Percentiles rank a stretch among this genome's conserved stretches.
phyloP scores from a whole-genome alignment of 2,888 invertebrate species.

The Tenthredo scrophulariae region DNA sequence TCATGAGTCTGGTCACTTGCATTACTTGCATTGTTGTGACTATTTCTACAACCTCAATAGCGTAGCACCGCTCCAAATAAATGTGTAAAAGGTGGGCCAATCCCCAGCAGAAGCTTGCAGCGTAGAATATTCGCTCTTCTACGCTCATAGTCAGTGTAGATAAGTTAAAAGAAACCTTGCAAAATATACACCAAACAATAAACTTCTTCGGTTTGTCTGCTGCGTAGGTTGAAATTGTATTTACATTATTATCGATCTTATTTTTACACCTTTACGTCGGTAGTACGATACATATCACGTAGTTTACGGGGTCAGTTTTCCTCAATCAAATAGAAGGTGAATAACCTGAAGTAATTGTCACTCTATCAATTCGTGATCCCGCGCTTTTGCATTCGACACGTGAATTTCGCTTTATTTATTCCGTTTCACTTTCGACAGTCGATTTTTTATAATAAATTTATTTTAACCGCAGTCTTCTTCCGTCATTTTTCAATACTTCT shows the following conservation, averaged over 20 bases:
- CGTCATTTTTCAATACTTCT: not conserved
- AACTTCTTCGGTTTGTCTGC: not conserved
- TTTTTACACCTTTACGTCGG: not conserved
- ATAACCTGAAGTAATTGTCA: not conserved
- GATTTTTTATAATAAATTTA: not conserved
- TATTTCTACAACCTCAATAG: constrained; percentile 22
- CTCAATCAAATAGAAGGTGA: not conserved
- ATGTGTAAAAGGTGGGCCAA: not conserved
- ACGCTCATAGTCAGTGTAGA: not conserved
- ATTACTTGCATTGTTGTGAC: not conserved
- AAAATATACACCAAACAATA: not conserved
- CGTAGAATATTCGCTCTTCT: not conserved
- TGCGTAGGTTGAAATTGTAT: not conserved
- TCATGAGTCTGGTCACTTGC: not conserved
- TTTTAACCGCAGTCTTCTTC: not conserved
- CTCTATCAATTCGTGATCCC: not conserved
- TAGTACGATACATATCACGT: not conserved
- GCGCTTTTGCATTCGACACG: not conserved
- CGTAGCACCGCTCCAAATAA: not conserved
- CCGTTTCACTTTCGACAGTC: not conserved
- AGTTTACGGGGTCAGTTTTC: not conserved
- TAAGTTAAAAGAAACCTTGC: not conserved
- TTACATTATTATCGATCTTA: not conserved
- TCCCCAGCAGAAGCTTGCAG: not conserved
- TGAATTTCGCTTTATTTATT: not conserved